Conservation (phyloP, 1,140 invertebrate genomes). For the Eumaeus atala region DNA sequence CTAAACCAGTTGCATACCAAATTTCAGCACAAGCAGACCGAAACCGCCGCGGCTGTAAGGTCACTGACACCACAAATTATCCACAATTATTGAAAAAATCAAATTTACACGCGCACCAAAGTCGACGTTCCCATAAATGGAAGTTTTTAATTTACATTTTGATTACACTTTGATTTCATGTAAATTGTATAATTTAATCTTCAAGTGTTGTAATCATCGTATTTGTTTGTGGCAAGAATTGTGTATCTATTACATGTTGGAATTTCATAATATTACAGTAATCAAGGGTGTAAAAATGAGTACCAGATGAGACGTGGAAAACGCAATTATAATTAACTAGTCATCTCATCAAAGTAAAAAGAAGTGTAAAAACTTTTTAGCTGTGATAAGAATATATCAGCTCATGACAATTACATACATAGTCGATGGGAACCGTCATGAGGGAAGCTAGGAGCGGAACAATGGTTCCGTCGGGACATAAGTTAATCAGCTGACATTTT, state of each 20-base stretch:
- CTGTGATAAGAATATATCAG: background rate
- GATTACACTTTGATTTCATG: constrained; percentile 5
- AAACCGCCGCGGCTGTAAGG: constrained; percentile 49
- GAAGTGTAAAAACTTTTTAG: background rate
- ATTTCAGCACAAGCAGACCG: constrained; percentile 60
- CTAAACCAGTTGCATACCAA: constrained; percentile 64
- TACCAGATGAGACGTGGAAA: background rate
- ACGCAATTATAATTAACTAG: background rate
- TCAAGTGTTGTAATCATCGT: no score
- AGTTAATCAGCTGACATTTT: constrained; percentile 42
- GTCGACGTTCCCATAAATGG: constrained; percentile 4
- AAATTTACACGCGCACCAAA: constrained; percentile 9
- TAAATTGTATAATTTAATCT: constrained; percentile 2
- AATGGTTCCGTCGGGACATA: constrained; percentile 35
- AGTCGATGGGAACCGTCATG: background rate
- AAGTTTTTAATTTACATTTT: constrained; percentile 8
- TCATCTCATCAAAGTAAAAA: background rate
- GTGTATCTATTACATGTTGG: no score
- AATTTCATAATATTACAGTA: no score
- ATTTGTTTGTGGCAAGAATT: no score
- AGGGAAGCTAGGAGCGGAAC: constrained; percentile 33
- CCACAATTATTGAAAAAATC: constrained; percentile 18
- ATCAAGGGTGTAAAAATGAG: no score
- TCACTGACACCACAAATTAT: constrained; percentile 45
- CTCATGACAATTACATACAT: background rate